Evolutionary conservation across 2,888 invertebrate species (phyloP).

Genomic region (Heterodera filipjevi): DNA sequence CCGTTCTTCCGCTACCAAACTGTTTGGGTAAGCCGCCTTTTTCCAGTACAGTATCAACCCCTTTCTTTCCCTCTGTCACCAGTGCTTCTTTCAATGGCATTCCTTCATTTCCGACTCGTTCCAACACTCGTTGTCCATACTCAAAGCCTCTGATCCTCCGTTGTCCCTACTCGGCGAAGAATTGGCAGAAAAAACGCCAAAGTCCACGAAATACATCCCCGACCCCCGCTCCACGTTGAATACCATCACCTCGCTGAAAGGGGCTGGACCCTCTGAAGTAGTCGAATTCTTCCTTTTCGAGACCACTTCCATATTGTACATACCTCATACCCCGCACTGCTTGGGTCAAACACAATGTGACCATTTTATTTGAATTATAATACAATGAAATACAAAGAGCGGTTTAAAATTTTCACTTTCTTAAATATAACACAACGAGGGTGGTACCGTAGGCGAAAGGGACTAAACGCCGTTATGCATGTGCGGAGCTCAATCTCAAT

Average conservation of each 20-base stretch:
- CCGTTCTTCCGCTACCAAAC: slow-evolving; percentile 8
- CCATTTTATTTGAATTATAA: slow-evolving; percentile 23
- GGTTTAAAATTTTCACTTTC: slow-evolving; percentile 21
- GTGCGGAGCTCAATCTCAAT: slow-evolving; percentile 25
- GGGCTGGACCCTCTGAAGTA: slow-evolving; percentile 10
- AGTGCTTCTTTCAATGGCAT: slow-evolving; percentile 14
- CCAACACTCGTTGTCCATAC: slow-evolving; percentile 16
- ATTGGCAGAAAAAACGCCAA: slow-evolving; percentile 16
- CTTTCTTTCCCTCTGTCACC: neutral
- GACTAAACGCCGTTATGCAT: slow-evolving; percentile 10
- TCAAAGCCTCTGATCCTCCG: neutral
- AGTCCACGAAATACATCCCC: slow-evolving; percentile 16
- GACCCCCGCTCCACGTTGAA: slow-evolving; percentile 4
- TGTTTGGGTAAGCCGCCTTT: slow-evolving; percentile 18
- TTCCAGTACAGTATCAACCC: slow-evolving; percentile 21
- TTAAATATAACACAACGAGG: slow-evolving; percentile 19
- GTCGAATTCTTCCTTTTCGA: neutral
- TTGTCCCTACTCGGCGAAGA: neutral
- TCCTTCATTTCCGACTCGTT: slow-evolving; percentile 14
- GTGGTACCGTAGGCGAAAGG: slow-evolving; percentile 12
- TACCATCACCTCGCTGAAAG: neutral
- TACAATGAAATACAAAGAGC: neutral
- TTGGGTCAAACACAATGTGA: slow-evolving; percentile 31
- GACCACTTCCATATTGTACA: neutral
- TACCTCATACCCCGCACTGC: slow-evolving; percentile 7